Evolutionary conservation across 2,888 invertebrate genomes (phyloP).

Genomic region (Tethea ocularis): DNA sequence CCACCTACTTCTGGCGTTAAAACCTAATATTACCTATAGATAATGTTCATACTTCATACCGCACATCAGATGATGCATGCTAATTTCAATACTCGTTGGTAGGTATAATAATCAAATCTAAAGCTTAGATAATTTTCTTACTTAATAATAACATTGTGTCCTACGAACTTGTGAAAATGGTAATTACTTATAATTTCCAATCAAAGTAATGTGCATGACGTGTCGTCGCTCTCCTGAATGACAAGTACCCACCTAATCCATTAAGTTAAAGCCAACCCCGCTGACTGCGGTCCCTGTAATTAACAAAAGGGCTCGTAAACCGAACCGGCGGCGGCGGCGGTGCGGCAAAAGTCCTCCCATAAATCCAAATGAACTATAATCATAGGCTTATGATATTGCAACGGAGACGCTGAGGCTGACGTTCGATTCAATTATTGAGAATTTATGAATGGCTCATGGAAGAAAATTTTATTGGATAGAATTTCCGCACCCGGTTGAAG

Average conservation of each 20-base stretch:
- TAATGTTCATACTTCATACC: not conserved
- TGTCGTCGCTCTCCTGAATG: conserved; percentile 45
- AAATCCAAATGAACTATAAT: conserved; percentile 64
- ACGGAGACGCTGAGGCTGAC: conserved; percentile 57
- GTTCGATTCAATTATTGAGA: conserved; percentile 75
- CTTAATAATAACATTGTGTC: conserved; percentile 22
- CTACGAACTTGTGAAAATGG: conserved; percentile 33
- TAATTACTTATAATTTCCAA: conserved; percentile 55
- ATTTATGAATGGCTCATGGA: conserved; percentile 71
- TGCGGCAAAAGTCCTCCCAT: conserved; percentile 33
- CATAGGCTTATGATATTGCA: conserved; percentile 63
- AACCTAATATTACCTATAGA: conserved; percentile 9
- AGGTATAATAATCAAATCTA: not conserved
- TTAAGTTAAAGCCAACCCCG: conserved; percentile 53
- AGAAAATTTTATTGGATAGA: conserved; percentile 70
- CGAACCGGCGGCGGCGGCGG: too few relatives aligned
- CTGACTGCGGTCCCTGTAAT: conserved; percentile 50
- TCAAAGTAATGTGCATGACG: conserved; percentile 58
- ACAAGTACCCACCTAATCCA: conserved; percentile 59
- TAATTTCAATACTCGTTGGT: not conserved
- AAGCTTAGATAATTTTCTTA: conserved; percentile 23
- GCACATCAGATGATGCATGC: not conserved
- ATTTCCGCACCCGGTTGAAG: conserved; percentile 59
- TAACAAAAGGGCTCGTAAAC: conserved; percentile 56
- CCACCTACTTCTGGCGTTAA: conserved; percentile 26